Evolutionary conservation across 2,797 vertebrate species (phyloP), one percentile per base, ranked within the genome.

Genomic region (Somateria mollissima): DNA sequence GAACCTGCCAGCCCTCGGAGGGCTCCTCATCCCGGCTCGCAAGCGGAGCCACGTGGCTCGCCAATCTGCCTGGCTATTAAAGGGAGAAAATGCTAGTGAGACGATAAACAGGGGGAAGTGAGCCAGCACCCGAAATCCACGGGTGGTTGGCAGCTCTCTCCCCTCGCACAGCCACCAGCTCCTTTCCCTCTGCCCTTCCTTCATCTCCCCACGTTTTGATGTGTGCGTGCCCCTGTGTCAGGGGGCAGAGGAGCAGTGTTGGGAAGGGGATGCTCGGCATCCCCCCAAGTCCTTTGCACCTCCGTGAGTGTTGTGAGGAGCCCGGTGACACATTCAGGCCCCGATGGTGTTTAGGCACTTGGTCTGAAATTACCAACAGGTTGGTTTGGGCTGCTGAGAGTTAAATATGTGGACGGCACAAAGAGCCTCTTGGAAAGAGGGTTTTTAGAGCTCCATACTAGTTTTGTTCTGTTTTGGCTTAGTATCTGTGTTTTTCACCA

Each of bases 41-140:
- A 39, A 54, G 30, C 0, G 3, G 41, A 58, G 83, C 91, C 91
- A 91, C 6, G 24, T 1, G 18, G 49, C 66, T 87, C 2, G 1
- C 65, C 6, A 6, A 34, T 37, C 41, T 81, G 82, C 70, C 17
- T 70, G 77, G 85, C 82, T 92, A 41, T 91, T 84, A 88, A 94
- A 92, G 83, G 87, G 54, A 88, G 66, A 92, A 96, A 88, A 74
- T 18, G 22, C 45, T 57, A 66, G 60, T 2, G 57, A 94, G 87
- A 28, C 1, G 25, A 71, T 85, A 87, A 94, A 94, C 65, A 89
- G 14, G 11, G 22, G 20, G 16, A 85, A 30, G 20, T 0, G 2
- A 84, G 91, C 72, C 82, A 91, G 61, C 22, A 74, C 41, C 56
- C 67, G 76, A 69, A 74, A 81, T 16, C 45, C 49, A 36, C 49